These are phyloP conservation scores for Cyclophora punctaria DNA, from an alignment of 2,888 invertebrate species.

Conservation along the genomic window DNA sequence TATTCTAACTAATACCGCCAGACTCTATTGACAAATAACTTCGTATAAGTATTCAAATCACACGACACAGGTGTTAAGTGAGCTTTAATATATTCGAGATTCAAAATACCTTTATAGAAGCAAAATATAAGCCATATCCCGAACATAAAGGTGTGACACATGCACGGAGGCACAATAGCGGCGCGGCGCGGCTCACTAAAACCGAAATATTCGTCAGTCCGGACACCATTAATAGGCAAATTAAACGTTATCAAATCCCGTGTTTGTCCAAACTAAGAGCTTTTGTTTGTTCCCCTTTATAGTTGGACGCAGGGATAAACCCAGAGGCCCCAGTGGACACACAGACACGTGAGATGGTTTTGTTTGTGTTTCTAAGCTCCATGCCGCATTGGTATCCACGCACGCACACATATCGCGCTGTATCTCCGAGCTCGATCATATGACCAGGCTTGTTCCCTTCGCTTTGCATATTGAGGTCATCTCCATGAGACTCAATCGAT, in stretches of 20 bases:
- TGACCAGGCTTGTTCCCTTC: conserved; percentile 17
- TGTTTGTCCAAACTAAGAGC: conserved; percentile 25
- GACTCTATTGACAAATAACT: too few relatives aligned
- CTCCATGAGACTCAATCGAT: conserved; percentile 4
- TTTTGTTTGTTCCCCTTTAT: conserved; percentile 31
- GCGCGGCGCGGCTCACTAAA: background rate
- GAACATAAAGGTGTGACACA: background rate
- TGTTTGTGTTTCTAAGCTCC: conserved; percentile 46
- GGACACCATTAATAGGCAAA: conserved; percentile 18
- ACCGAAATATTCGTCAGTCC: conserved; percentile 3
- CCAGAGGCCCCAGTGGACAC: conserved; percentile 2
- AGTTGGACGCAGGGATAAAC: conserved; percentile 26
- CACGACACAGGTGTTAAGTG: too few relatives aligned
- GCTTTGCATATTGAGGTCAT: conserved; percentile 16
- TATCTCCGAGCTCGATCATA: conserved; percentile 26
- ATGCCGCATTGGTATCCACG: conserved; percentile 44
- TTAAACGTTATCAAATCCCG: conserved; percentile 23
- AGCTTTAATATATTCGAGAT: background rate
- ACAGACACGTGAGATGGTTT: conserved; percentile 23
- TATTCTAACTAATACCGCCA: too few relatives aligned
- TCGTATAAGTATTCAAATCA: too few relatives aligned
- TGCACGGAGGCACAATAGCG: background rate
- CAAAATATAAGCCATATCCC: background rate
- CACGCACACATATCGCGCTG: conserved; percentile 25
- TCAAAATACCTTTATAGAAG: conserved; percentile 4